Evolutionary conservation across 2,797 vertebrate species (phyloP).

Genomic region (Leptodactylus fallax): DNA sequence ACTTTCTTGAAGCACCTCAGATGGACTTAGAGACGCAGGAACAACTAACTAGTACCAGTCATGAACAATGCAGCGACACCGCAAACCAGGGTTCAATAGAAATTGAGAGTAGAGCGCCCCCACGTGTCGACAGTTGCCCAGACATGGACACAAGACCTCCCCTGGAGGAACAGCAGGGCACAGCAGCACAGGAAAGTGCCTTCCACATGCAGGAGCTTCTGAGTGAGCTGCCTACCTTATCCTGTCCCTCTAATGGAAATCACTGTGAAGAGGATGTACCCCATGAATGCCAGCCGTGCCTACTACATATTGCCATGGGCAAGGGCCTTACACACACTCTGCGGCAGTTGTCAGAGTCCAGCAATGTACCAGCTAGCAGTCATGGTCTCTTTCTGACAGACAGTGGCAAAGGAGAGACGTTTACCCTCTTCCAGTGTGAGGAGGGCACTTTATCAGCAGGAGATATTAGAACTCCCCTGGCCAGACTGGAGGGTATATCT

Average conservation of each 20-base stretch:
- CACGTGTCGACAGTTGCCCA: slow-evolving; percentile 54
- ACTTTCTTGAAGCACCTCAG: slow-evolving; percentile 53
- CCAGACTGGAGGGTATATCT: neutral
- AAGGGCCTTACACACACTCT: slow-evolving; percentile 65
- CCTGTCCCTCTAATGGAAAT: rapidly evolving
- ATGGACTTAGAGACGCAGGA: slow-evolving; percentile 68
- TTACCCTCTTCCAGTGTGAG: slow-evolving; percentile 81
- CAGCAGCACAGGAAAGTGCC: slow-evolving; percentile 56
- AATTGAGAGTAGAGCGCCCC: neutral
- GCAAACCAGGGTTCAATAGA: rapidly evolving
- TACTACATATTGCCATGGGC: slow-evolving; percentile 73
- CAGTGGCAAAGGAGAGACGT: slow-evolving; percentile 80
- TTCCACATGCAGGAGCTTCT: slow-evolving; percentile 81
- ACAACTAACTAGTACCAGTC: too few species aligned
- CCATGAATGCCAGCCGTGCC: slow-evolving; percentile 68
- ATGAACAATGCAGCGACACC: neutral
- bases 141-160: slow-evolving; percentile 58
- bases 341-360: neutral
- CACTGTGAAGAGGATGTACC: rapidly evolving
- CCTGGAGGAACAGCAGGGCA: slow-evolving; percentile 34
- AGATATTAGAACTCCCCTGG: neutral
- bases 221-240: slow-evolving; percentile 78
- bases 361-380: neutral
- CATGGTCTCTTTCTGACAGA: slow-evolving; percentile 85
- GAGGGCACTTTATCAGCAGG: slow-evolving; percentile 50